Base-by-base conservation (phyloP, 2,888 invertebrate species). In the Sarcophaga caerulescens region DNA sequence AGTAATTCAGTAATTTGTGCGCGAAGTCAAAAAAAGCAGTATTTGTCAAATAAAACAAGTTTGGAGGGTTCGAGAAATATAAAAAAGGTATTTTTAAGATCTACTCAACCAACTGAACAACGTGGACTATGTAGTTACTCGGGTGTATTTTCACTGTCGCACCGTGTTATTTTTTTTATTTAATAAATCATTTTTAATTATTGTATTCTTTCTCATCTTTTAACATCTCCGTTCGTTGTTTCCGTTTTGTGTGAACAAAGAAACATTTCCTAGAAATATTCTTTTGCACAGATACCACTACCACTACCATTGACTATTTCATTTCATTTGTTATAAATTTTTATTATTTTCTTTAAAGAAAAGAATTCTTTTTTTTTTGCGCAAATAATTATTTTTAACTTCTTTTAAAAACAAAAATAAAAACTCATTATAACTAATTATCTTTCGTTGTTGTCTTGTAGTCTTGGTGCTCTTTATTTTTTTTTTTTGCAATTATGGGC, bases 351-450 rank as follows among this genome's bases (percentile, higher is more conserved):
- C 14, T n/a, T 12, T 19, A 21, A 57, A 65, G 11, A 21, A 35
- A 35, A 35, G 10, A 35, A 35, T 35, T 35, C 35, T 35, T 8
- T 10, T 35, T 35, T 35, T 35, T 35, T 35, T 10, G 35, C 2
- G 2, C 35, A 35, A 35, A 35, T 35, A 35, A 35, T 35, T 35
- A 35, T 35, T 35, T 35, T 35, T 35, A 35, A 35, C 35, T 35
- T 35, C 35, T 35, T 35, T 35, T 4, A 25, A 35, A 35, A 35
- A 6, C 1, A 35, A 35, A 35, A 35, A 25, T 6, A 6, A 6
- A 35, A 35, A 35, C 79, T 74, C 73, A 73, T 73, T 80, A 80
- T 73, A 80, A 80, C 63, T 71, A 79, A 79, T 73, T 74, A 80
- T 60, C 73, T 74, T 66, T 73, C 12, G 57, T 69, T 62, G 63